These are phyloP conservation scores for Selenia dentaria DNA, from an alignment of 2,888 invertebrate species.

Conservation along the genomic window DNA sequence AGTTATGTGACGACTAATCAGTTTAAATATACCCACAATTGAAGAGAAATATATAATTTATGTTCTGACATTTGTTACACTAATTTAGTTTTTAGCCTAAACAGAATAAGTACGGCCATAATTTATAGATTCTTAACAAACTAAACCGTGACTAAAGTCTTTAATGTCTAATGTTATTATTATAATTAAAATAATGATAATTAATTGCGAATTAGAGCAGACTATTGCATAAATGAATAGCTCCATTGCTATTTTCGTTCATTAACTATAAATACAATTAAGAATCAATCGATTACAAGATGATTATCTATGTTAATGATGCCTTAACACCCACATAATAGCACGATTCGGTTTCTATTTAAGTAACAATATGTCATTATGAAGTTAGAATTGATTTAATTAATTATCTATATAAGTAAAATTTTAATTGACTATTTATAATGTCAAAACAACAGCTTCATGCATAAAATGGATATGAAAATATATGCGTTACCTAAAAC, in stretches of 20 bases:
- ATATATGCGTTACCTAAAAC: too few species aligned
- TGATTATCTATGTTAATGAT: conserved; percentile 26
- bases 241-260: conserved; percentile 10
- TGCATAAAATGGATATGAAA: too few species aligned
- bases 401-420: too few species aligned
- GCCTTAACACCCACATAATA: conserved; percentile 27
- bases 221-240: conserved; percentile 13
- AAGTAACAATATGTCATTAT: conserved; percentile 29
- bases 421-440: too few species aligned
- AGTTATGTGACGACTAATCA: too few species aligned
- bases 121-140: too few species aligned
- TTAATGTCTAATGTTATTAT: background rate
- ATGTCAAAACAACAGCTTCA: too few species aligned
- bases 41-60: too few species aligned
- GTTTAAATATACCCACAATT: too few species aligned
- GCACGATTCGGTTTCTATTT: conserved; percentile 22
- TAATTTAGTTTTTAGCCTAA: too few species aligned
- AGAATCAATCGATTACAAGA: conserved; percentile 23
- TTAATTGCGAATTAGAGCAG: conserved; percentile 7
- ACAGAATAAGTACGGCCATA: too few species aligned
- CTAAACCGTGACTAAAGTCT: background rate
- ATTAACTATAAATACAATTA: conserved; percentile 9
- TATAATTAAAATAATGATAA: conserved; percentile 1
- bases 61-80: too few species aligned
- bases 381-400: conserved; percentile 14